Percentiles rank a stretch among this genome's conserved stretches.
Evolutionary conservation across 2,113 vertebrate genomes (phyloP).

Genomic region (Hystrix brachyura): DNA sequence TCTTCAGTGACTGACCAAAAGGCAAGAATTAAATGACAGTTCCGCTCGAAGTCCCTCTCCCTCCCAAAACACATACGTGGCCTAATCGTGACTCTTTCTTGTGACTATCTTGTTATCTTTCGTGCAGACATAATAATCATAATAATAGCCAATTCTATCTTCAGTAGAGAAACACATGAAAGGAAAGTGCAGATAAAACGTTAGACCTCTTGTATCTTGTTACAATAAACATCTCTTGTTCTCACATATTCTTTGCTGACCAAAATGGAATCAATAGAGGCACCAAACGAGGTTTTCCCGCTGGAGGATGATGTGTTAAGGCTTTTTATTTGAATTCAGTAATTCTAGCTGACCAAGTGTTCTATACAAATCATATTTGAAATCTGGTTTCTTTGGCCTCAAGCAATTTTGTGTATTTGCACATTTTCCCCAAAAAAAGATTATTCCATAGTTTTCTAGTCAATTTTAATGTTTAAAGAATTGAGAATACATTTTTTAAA

Average conservation of each 20-base stretch:
- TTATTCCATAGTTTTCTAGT: slow-evolving; percentile 1
- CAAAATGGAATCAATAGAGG: slow-evolving; percentile 32
- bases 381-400: slow-evolving; percentile 41
- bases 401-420: slow-evolving; percentile 57
- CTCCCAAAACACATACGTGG: background rate
- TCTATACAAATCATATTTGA: slow-evolving; percentile 47
- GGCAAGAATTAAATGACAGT: slow-evolving; percentile 43
- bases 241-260: background rate
- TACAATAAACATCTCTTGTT: slow-evolving; percentile 40
- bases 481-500: background rate
- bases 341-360: slow-evolving; percentile 58
- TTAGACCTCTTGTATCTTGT: background rate
- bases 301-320: slow-evolving; percentile 15
- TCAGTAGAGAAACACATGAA: background rate
- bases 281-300: background rate
- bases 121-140: background rate
- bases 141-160: background rate
- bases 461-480: slow-evolving; percentile 53
- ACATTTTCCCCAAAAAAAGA: background rate
- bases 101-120: slow-evolving; percentile 16
- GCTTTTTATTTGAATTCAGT: slow-evolving; percentile 48
- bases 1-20: background rate
- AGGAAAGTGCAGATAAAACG: slow-evolving; percentile 13
- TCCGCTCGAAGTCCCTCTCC: background rate
- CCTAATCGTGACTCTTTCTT: background rate